Evolutionary conservation across 2,797 vertebrate genomes (phyloP).

Genomic region (Saxicola maurus): DNA sequence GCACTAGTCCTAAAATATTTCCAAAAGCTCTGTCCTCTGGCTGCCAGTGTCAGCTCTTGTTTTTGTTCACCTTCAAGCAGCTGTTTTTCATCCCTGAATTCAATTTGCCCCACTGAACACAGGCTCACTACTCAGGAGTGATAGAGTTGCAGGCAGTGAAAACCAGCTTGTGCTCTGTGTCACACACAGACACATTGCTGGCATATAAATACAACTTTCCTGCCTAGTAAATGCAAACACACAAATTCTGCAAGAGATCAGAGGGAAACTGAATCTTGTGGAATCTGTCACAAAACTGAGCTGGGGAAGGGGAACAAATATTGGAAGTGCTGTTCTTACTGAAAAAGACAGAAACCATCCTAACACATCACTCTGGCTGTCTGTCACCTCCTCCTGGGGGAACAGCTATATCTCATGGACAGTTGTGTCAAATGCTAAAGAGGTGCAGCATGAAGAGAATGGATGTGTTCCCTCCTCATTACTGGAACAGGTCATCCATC

Average conservation of each 20-base stretch:
- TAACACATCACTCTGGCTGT: neutral
- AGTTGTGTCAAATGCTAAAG: neutral
- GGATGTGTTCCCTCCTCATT: neutral
- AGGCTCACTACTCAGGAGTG: neutral
- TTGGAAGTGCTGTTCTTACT: neutral
- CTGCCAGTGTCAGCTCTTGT: neutral
- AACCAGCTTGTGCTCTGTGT: neutral
- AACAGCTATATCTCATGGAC: neutral
- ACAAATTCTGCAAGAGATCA: neutral
- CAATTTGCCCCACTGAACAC: neutral
- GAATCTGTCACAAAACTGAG: neutral
- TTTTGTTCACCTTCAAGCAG: constrained; percentile 13
- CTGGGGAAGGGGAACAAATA: neutral
- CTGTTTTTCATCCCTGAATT: constrained; percentile 2
- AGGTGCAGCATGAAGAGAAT: constrained; percentile 21
- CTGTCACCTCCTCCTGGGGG: neutral
- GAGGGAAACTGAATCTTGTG: neutral
- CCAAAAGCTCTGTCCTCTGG: neutral
- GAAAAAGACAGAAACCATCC: neutral
- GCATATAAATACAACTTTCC: neutral
- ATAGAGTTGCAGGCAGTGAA: neutral
- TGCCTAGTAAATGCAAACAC: neutral
- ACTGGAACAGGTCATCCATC: neutral
- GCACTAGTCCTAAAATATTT: neutral
- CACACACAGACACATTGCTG: neutral